Base-by-base conservation (phyloP, 2,797 vertebrate genomes). In the Zenarchopterus dispar region DNA sequence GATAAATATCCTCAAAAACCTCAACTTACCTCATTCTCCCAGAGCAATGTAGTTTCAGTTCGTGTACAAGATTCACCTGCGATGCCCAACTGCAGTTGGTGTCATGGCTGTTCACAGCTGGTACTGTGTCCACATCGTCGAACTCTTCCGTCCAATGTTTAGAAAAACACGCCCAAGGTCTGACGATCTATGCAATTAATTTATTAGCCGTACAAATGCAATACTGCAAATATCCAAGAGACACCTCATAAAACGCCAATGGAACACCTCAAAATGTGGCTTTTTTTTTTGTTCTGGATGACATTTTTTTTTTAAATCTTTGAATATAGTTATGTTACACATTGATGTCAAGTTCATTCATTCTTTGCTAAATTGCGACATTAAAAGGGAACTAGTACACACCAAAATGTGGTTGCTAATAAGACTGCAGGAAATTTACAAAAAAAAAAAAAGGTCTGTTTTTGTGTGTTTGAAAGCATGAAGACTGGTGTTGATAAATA, bases 181-280 rank as follows among this genome's bases (percentile, higher is more conserved):
- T 85, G 77, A 77, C 21, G 84, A 84, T 86, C 91, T 90, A 90
- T 90, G 89, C 90, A 91, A 90, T 79, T 86, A 81, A 90, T 87
- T 87, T 89, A 85, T 89, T 85, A 15, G 86, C 76, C 57, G 81
- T 56, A 68, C 22, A 77, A 84, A 89, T 84, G 84, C 88, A 89
- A 90, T 89, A 89, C 44, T 58, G 68, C 61, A 69, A 52, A 67
- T 70, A 59, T 80, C 66, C 65, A 41, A 75, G 51, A 80, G 49
- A 84, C 68, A 72, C 66, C 68, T 77, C 48, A 52, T n/a, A 57
- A 51, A 15, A 36, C 44, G 55, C 67, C 61, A 75, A 41, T 67
- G 48, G 50, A 69, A 75, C 67, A 75, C 73, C 58, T 78, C 78
- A 66, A 55, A 41, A 60, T 21, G 53, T 50, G 63, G 66, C 65